Evolutionary conservation across 2,888 invertebrate species (phyloP).

Genomic region (Nomada lathburiana): DNA sequence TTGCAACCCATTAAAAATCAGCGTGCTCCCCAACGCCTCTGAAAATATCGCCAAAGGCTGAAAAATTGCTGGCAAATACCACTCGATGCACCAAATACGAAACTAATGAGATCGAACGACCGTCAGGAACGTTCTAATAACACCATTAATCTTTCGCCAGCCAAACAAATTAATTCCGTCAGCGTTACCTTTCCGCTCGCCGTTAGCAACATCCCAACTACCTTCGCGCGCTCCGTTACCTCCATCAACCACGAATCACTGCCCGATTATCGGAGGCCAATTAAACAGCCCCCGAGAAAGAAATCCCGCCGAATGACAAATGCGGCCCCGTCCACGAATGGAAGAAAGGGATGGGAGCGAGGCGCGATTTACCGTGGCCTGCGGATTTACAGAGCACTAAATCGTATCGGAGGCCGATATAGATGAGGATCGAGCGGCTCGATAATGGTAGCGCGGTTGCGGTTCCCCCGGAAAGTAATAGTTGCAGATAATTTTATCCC

Average conservation of each 20-base stretch:
- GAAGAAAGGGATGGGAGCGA: background rate
- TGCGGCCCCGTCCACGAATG: background rate
- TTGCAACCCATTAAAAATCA: too few relatives aligned
- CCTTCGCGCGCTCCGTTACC: background rate
- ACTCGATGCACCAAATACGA: too few relatives aligned
- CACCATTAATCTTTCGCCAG: background rate
- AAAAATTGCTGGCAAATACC: too few relatives aligned
- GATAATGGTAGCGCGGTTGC: constrained; percentile 40
- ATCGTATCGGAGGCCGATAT: constrained; percentile 21
- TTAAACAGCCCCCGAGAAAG: background rate
- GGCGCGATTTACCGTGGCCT: constrained; percentile 11
- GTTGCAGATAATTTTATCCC: constrained; percentile 59
- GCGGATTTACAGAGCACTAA: constrained; percentile 29
- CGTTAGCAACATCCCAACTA: background rate
- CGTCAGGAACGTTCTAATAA: background rate
- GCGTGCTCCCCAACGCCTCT: too few relatives aligned
- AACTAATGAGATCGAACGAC: too few relatives aligned
- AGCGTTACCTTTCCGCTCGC: background rate
- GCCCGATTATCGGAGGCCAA: background rate
- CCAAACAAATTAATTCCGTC: background rate
- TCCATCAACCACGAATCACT: constrained; percentile 1
- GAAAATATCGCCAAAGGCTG: too few relatives aligned
- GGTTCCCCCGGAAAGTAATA: constrained; percentile 51
- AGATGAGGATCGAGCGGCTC: constrained; percentile 6
- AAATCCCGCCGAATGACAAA: constrained; percentile 10